These are phyloP conservation scores for Megaleporinus macrocephalus DNA, from an alignment of 2,113 vertebrate species.

Conservation along the genomic window DNA sequence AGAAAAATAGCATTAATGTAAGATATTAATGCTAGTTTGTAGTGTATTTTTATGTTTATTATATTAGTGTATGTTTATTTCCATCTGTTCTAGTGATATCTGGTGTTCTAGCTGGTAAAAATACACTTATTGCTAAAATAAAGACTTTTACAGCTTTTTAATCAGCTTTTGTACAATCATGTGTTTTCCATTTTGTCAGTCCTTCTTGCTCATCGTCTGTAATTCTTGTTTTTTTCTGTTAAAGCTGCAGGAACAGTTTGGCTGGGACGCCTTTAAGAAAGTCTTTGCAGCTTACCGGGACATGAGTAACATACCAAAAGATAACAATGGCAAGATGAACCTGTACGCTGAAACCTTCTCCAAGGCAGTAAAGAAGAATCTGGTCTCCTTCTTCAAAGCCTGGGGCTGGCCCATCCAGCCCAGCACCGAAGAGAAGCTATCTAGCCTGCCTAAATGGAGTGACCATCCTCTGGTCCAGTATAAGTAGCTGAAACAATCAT, in stretches of 20 bases:
- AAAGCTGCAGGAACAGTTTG: slow-evolving; percentile 82
- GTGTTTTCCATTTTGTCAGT: too few relatives aligned
- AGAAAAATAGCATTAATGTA: too few relatives aligned
- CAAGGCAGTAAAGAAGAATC: slow-evolving; percentile 72
- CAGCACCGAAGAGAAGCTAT: slow-evolving; percentile 67
- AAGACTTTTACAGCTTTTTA: too few relatives aligned
- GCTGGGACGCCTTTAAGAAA: slow-evolving; percentile 78
- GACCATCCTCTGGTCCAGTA: slow-evolving; percentile 76
- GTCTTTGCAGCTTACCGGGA: slow-evolving; percentile 79
- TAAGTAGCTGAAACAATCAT: slow-evolving; percentile 16
- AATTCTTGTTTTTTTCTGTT: neutral
- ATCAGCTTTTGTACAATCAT: too few relatives aligned
- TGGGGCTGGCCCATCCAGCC: slow-evolving; percentile 82
- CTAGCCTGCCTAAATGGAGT: slow-evolving; percentile 74
- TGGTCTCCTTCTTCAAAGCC: slow-evolving; percentile 78
- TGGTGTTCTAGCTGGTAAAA: too few relatives aligned
- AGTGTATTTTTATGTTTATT: too few relatives aligned
- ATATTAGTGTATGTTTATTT: too few relatives aligned
- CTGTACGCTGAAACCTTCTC: slow-evolving; percentile 80
- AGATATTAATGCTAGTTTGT: too few relatives aligned
- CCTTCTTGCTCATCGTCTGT: neutral
- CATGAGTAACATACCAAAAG: slow-evolving; percentile 60
- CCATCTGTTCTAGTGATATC: too few relatives aligned
- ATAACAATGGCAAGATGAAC: slow-evolving; percentile 81
- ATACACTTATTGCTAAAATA: too few relatives aligned